A percentile compares a stretch with the other conserved stretches of the same genome.
phyloP scores from a whole-genome alignment of 2,888 invertebrate species.

The Pteria penguin region DNA sequence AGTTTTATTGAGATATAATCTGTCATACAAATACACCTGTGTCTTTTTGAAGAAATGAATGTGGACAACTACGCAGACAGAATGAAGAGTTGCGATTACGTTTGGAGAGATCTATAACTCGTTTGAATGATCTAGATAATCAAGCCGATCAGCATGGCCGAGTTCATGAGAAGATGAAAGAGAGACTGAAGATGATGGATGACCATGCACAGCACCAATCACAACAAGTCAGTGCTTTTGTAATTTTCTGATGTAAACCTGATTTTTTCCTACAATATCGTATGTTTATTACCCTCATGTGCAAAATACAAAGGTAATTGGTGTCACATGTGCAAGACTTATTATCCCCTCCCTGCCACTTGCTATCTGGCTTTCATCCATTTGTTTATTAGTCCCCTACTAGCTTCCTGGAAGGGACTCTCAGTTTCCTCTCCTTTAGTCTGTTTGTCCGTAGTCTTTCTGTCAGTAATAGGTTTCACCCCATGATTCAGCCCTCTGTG shows the following conservation, averaged over 20 bases:
- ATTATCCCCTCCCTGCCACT: too few relatives aligned
- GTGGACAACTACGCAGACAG: slow-evolving; percentile 60
- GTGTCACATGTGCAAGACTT: too few relatives aligned
- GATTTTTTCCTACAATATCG: too few relatives aligned
- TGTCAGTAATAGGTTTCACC: too few relatives aligned
- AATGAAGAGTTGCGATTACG: slow-evolving; percentile 65
- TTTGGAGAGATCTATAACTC: slow-evolving; percentile 61
- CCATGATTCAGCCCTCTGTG: too few relatives aligned
- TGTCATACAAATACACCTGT: not conserved
- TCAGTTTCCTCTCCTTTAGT: too few relatives aligned
- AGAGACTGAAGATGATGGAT: slow-evolving; percentile 75
- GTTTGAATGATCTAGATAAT: slow-evolving; percentile 71
- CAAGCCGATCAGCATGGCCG: slow-evolving; percentile 72
- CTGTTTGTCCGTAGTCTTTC: too few relatives aligned
- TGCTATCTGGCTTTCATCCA: too few relatives aligned
- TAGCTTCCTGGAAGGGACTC: too few relatives aligned
- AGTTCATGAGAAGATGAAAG: slow-evolving; percentile 77
- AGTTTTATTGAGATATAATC: not conserved
- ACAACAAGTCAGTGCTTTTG: slow-evolving; percentile 66
- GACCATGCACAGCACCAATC: slow-evolving; percentile 71
- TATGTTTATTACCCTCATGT: too few relatives aligned
- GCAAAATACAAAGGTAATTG: too few relatives aligned
- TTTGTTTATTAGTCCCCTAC: too few relatives aligned
- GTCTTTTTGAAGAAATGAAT: slow-evolving; percentile 56
- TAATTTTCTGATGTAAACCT: not conserved